Evolutionary conservation across 2,888 invertebrate species (phyloP), one percentile per base, ranked within the genome.

Genomic region (Halocaridina rubra): DNA sequence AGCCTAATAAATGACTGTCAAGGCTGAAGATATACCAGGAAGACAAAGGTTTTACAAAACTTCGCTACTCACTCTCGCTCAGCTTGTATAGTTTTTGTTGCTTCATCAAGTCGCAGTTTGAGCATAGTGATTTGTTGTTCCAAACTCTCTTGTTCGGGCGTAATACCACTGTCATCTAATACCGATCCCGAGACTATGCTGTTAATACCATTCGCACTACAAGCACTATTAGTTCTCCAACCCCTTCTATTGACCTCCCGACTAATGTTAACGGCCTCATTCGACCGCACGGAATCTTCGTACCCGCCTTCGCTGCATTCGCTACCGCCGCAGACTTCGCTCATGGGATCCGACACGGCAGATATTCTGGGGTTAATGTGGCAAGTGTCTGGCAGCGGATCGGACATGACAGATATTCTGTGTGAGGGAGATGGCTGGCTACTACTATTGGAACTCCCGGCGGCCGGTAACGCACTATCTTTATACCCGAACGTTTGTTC

Each of bases 51-150:
- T n/a, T n/a, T n/a, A n/a, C n/a, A n/a, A n/a, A n/a, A n/a, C n/a
- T 29, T 29, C 29, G 13, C 10, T 57, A 91, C 94, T 93, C 91
- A 95, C 95, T 95, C 95, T 92, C 94, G 92, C 91, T 96, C 95
- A 22, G 93, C 93, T 89, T 93, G 93, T 74, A 95, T 92, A 0
- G 94, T 94, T 91, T 94, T 95, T 16, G 94, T 94, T 2, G 95
- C 94, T 90, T 96, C 95, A 85, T 95, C 95, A 33, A 95, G 90
- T 89, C 94, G 92, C 84, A 94, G 90, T 90, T 95, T 94, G 64
- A 95, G 88, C 85, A 85, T 86, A 13, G 84, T 86, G 8, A 81
- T 81, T 59, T 85, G 84, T 69, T 85, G 86, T 71, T 86, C 86
- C 16, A 86, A 32, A 32, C 75, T 71, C 61, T 86, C 86, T 29